phyloP scores from a whole-genome alignment of 2,797 vertebrate species.

The Sciurus carolinensis region DNA sequence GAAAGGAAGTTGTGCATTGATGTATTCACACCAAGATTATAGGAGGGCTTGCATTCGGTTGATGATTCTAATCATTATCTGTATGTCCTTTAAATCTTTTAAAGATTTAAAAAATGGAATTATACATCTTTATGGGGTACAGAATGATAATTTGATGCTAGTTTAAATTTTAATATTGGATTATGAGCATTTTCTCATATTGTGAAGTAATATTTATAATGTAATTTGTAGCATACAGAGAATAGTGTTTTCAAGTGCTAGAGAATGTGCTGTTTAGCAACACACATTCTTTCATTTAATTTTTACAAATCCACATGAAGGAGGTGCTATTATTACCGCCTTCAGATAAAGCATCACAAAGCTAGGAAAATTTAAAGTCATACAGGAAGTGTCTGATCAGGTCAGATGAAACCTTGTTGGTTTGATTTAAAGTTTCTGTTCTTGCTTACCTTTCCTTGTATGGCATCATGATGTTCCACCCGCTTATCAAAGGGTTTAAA shows the following conservation, averaged over 20 bases:
- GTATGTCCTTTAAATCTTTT: neutral
- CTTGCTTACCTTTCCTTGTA: neutral
- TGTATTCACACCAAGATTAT: neutral
- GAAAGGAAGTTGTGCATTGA: neutral
- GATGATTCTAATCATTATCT: neutral
- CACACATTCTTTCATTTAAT: conserved; percentile 18
- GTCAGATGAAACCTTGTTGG: neutral
- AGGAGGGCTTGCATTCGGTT: neutral
- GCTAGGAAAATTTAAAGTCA: neutral
- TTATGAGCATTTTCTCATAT: neutral
- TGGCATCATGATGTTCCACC: neutral
- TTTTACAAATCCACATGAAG: neutral
- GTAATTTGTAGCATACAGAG: neutral
- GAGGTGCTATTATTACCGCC: neutral
- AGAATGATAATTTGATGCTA: neutral
- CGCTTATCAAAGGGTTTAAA: neutral
- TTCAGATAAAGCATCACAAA: neutral
- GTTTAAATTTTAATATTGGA: neutral
- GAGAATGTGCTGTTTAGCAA: neutral
- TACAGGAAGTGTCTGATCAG: neutral
- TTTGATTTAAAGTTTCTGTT: neutral
- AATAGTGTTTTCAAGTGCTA: conserved; percentile 40
- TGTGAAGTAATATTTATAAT: conserved; percentile 10
- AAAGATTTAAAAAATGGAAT: neutral
- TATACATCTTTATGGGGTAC: neutral